phyloP scores from a whole-genome alignment of 2,797 vertebrate genomes.

The Ciconia nigra region DNA sequence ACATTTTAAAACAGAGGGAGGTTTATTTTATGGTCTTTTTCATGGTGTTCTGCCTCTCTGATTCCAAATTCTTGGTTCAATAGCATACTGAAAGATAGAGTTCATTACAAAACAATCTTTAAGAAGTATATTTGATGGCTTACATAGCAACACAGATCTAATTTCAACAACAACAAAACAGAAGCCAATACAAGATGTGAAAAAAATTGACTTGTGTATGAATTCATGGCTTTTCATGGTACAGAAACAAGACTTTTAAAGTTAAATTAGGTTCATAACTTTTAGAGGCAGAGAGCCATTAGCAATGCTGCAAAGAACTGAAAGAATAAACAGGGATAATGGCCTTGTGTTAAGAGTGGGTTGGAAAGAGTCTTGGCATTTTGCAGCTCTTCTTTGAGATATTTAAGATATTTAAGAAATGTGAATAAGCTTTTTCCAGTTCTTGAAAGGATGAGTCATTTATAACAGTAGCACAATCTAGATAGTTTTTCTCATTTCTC shows the following conservation, averaged over 20 bases:
- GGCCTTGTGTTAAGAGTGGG: not conserved
- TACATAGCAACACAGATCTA: slow-evolving; percentile 12
- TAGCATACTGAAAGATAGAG: slow-evolving; percentile 49
- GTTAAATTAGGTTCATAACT: slow-evolving; percentile 47
- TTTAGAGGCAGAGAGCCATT: slow-evolving; percentile 13
- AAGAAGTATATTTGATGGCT: slow-evolving; percentile 47
- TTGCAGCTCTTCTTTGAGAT: not conserved
- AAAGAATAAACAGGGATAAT: slow-evolving; percentile 28
- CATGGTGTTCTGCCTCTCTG: slow-evolving; percentile 25
- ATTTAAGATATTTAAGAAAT: not conserved
- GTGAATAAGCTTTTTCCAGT: not conserved
- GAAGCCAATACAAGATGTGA: not conserved
- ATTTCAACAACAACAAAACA: slow-evolving; percentile 20
- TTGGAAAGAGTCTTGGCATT: not conserved
- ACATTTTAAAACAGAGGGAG: slow-evolving; percentile 37
- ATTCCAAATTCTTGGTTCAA: slow-evolving; percentile 53
- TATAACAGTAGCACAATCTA: not conserved
- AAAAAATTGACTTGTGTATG: slow-evolving; percentile 1
- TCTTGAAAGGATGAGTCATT: not conserved
- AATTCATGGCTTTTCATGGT: slow-evolving; percentile 9
- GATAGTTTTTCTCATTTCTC: not conserved
- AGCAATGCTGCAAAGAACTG: not conserved
- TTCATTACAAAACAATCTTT: slow-evolving; percentile 62
- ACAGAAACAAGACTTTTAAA: slow-evolving; percentile 27
- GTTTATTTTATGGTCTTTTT: slow-evolving; percentile 45